Evolutionary conservation across 2,888 invertebrate species (phyloP).

Genomic region (Pheosia tremula): DNA sequence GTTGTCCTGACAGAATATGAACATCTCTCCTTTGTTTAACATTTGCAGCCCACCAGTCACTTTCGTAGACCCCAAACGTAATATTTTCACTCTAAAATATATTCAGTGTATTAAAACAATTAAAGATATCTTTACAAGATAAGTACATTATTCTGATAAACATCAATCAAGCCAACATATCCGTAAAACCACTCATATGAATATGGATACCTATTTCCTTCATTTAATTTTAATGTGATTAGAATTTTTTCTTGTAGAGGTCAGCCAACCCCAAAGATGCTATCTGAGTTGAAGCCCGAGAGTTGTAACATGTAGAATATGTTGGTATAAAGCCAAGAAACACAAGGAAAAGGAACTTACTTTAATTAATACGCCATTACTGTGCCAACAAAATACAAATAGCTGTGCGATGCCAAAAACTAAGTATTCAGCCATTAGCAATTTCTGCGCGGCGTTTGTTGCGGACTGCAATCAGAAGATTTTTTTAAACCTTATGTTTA

Average conservation of each 20-base stretch:
- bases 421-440: constrained; percentile 71
- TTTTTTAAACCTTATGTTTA: constrained; percentile 4
- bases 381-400: constrained; percentile 74
- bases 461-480: constrained; percentile 50
- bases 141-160: neutral
- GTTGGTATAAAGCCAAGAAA: neutral
- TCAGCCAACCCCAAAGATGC: too few species aligned
- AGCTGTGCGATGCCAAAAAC: constrained; percentile 70
- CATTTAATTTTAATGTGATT: too few species aligned
- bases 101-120: neutral
- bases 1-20: constrained; percentile 60
- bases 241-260: too few species aligned
- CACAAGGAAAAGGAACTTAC: constrained; percentile 40
- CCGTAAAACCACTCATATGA: too few species aligned
- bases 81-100: constrained; percentile 57
- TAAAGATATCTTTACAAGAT: neutral
- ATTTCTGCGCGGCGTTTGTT: constrained; percentile 58
- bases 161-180: neutral
- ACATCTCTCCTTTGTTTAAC: constrained; percentile 51
- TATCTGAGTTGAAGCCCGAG: neutral
- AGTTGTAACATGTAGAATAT: neutral
- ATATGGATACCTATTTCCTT: too few species aligned
- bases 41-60: constrained; percentile 63
- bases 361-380: constrained; percentile 66
- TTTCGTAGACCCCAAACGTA: constrained; percentile 64